phyloP scores from a whole-genome alignment of 1,140 invertebrate species.

The Polypedilum pembai region DNA sequence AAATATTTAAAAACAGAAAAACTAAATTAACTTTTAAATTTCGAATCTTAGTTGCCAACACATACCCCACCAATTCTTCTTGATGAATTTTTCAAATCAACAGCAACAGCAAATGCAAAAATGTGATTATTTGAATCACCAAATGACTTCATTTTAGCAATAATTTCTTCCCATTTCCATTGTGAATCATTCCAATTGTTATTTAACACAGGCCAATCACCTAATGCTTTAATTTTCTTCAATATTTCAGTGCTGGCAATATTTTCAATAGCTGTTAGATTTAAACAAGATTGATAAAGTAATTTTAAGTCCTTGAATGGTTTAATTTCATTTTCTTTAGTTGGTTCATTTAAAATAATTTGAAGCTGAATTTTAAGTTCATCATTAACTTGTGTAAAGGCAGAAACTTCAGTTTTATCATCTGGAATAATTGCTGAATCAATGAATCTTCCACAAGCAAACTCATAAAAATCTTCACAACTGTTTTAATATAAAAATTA shows the following conservation, averaged over 20 bases:
- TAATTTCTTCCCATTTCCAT: slow-evolving; percentile 57
- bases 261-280: slow-evolving; percentile 46
- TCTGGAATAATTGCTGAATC: neutral
- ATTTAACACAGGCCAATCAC: slow-evolving; percentile 68
- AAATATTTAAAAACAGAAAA: neutral
- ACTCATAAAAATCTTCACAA: slow-evolving; percentile 12
- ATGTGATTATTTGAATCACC: slow-evolving; percentile 48
- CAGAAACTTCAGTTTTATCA: neutral
- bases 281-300: slow-evolving; percentile 40
- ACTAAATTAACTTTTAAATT: too few relatives aligned
- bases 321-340: neutral
- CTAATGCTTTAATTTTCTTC: slow-evolving; percentile 52
- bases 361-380: neutral
- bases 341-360: neutral
- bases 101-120: neutral
- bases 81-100: neutral
- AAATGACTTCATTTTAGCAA: slow-evolving; percentile 52
- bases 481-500: neutral
- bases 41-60: too few relatives aligned
- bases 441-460: slow-evolving; percentile 21
- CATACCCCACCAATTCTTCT: neutral
- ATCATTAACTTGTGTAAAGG: neutral
- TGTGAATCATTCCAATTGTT: slow-evolving; percentile 51
- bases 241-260: slow-evolving; percentile 50
- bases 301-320: slow-evolving; percentile 35